A percentile compares a stretch with the other conserved stretches of the same genome.
Evolutionary conservation across 1,140 invertebrate species (phyloP).

Genomic region (Rhynchophorus ferrugineus): DNA sequence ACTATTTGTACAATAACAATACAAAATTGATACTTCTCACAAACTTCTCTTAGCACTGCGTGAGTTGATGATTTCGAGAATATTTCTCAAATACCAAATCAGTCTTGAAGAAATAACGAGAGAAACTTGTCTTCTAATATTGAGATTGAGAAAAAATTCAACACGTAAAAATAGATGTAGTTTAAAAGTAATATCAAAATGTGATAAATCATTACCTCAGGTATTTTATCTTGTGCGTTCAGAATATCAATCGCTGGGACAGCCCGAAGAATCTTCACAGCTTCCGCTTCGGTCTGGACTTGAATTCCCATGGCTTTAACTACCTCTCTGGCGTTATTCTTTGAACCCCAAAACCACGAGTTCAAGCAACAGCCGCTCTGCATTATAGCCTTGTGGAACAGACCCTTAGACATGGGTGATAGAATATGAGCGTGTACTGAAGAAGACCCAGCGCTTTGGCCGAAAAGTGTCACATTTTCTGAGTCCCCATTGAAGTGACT

Average conservation of each 20-base stretch:
- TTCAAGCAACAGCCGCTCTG: constrained; percentile 52
- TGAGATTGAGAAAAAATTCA: no score
- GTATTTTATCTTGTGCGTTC: constrained; percentile 14
- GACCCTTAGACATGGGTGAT: constrained; percentile 49
- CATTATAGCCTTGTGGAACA: constrained; percentile 53
- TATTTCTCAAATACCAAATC: no score
- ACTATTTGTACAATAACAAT: no score
- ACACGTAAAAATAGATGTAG: no score
- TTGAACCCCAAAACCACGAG: constrained; percentile 41
- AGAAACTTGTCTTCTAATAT: no score
- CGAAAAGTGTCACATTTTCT: constrained; percentile 53
- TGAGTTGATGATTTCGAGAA: no score
- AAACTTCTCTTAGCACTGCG: no score
- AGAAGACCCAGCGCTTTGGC: constrained; percentile 49
- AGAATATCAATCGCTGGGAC: constrained; percentile 8
- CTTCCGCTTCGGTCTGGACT: constrained; percentile 5
- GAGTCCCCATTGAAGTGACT: constrained; percentile 51
- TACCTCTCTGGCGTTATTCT: constrained; percentile 9
- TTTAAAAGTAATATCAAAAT: no score
- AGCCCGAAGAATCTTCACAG: constrained; percentile 10
- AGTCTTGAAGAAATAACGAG: no score
- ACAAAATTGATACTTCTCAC: no score
- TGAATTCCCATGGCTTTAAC: constrained; percentile 1
- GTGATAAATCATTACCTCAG: no score
- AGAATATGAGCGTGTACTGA: constrained; percentile 46